phyloP scores from a whole-genome alignment of 2,888 invertebrate genomes.

The Pristionchus fissidentatus region DNA sequence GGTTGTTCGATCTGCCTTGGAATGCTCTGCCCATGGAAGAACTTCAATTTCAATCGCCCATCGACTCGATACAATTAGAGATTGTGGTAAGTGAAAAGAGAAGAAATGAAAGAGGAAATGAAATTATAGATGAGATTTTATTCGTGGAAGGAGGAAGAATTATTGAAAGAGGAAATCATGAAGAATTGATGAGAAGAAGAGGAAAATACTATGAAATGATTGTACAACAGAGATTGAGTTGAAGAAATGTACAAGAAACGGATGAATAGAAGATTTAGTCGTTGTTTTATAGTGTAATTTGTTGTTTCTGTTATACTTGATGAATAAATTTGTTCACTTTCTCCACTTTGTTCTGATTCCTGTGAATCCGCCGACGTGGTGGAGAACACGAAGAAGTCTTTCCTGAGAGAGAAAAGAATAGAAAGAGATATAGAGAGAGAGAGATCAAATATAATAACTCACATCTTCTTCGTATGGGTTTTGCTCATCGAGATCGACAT shows the following conservation, averaged over 20 bases:
- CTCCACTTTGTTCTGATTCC: conserved; percentile 15
- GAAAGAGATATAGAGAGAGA: neutral
- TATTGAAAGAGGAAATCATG: conserved; percentile 24
- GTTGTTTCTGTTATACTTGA: neutral
- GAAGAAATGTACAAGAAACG: no score
- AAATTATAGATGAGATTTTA: conserved; percentile 23
- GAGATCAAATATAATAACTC: neutral
- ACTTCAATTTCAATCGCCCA: conserved; percentile 31
- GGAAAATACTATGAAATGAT: neutral
- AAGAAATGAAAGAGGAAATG: no score
- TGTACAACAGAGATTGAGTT: neutral
- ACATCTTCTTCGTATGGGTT: conserved; percentile 26
- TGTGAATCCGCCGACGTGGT: conserved; percentile 13
- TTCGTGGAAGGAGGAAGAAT: conserved; percentile 27
- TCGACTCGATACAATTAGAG: conserved; percentile 30
- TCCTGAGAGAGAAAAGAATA: neutral
- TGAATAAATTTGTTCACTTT: neutral
- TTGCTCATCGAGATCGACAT: neutral
- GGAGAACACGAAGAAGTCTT: neutral
- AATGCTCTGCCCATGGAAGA: neutral
- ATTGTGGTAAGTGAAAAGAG: conserved; percentile 2
- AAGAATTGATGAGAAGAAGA: neutral
- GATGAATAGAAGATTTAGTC: no score
- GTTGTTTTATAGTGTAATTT: neutral
- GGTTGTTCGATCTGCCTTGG: neutral